Base-by-base conservation (phyloP, 2,888 invertebrate genomes). In the Pandemis heparana region DNA sequence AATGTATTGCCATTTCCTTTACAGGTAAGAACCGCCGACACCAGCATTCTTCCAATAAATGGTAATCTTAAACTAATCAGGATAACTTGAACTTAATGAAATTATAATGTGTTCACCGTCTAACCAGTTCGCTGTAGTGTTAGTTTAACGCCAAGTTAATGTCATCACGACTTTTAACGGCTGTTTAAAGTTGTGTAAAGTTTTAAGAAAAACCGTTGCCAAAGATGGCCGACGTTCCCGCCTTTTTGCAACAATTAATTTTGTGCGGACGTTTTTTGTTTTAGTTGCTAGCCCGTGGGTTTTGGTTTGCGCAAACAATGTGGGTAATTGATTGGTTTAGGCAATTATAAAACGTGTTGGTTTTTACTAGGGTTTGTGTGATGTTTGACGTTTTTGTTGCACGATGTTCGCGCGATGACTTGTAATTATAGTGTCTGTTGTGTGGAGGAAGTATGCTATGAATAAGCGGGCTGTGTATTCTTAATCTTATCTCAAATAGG, bases 11-110 rank as follows among this genome's bases (percentile, higher is more conserved):
- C 16, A n/a, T 64, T 38, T 71, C 32, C 48, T 71, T 71, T 71
- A 14, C 71, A 71, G 71, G 71, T 71, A 71, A 71, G 51, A 8
- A 41, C 60, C 38, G 14, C n/a, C 61, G 51, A 71, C 39, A 60
- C 48, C 48, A 61, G n/a, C 56, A 43, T 59, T 56, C 43, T 38
- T 60, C 43, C 10, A 18, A 43, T n/a, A 38, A 65, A 48, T 48
- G 65, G 60, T 65, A 48, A 65, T 38, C 48, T 18, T 18, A 48
- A 48, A 46, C 39, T 18, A 9, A 59, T 16, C 65, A 60, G 41
- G 59, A 32, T 59, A 59, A 38, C 56, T 2, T 16, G 46, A 59
- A 38, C 56, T 1, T 56, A 56, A 23, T 39, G 14, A 38, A 60
- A 60, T 23, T 65, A 60, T 51, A 60, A 65, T 39, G 46, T 12